Percentiles rank a stretch among this genome's conserved stretches.
phyloP scores from a whole-genome alignment of 2,888 invertebrate species.

The Netelia melanura region DNA sequence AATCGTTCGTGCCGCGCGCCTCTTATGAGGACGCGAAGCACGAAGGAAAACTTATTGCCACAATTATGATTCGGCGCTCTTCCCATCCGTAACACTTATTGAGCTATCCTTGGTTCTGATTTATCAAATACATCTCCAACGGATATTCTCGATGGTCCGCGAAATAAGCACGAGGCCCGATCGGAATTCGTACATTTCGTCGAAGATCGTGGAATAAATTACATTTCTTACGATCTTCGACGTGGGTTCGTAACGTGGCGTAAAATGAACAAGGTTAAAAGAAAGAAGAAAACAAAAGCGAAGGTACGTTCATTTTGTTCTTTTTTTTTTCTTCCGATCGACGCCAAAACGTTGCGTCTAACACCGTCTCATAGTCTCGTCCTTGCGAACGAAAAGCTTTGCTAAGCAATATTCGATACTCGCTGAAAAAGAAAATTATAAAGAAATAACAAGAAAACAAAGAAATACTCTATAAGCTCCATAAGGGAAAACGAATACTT shows the following conservation, averaged over 20 bases:
- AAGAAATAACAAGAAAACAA: conserved; percentile 16
- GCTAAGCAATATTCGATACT: conserved; percentile 41
- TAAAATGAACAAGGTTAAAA: background rate
- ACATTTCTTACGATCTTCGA: background rate
- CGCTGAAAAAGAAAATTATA: conserved; percentile 24
- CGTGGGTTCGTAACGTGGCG: background rate
- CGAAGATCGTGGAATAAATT: background rate
- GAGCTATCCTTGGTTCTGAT: conserved; percentile 12
- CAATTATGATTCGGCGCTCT: conserved; percentile 24
- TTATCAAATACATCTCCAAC: conserved; percentile 14
- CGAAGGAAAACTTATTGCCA: conserved; percentile 33
- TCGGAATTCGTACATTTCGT: background rate
- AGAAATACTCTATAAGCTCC: conserved; percentile 30
- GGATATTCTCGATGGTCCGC: conserved; percentile 7
- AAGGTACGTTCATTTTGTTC: conserved; percentile 27
- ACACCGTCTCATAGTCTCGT: conserved; percentile 41
- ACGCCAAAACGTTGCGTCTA: conserved; percentile 23
- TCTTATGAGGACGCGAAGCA: background rate
- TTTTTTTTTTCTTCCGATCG: conserved; percentile 37
- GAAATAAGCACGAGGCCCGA: background rate
- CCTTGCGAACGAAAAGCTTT: conserved; percentile 44
- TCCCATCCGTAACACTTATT: background rate
- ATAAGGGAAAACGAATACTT: conserved; percentile 23
- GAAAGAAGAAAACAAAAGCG: background rate
- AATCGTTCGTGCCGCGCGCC: conserved; percentile 55